Percentiles rank a stretch among this genome's conserved stretches.
Evolutionary conservation across 2,888 invertebrate species (phyloP).

Genomic region (Neoitamus cyanurus): DNA sequence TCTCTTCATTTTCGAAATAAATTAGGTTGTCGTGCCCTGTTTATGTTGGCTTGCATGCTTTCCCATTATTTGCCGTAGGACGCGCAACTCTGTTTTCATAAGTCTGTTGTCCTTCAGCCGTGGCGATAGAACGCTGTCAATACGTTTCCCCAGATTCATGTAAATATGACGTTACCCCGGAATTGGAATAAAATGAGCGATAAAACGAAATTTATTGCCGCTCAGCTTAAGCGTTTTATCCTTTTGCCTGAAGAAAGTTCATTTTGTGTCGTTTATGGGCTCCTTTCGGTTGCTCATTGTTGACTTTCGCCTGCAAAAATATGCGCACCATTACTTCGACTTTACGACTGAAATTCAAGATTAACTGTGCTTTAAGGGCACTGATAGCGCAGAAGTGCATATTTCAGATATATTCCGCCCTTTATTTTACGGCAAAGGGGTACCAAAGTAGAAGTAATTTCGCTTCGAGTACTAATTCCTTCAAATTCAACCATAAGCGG

Average conservation of each 20-base stretch:
- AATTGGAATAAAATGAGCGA: slow-evolving; percentile 32
- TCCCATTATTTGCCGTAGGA: not conserved
- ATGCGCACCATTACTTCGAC: slow-evolving; percentile 14
- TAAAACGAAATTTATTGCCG: slow-evolving; percentile 32
- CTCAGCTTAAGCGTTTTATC: slow-evolving; percentile 31
- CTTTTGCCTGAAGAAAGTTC: slow-evolving; percentile 16
- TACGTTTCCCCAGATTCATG: slow-evolving; percentile 16
- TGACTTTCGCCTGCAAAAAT: slow-evolving; percentile 28
- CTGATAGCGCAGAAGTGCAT: not conserved
- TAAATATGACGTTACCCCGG: slow-evolving; percentile 18
- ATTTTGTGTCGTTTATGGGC: slow-evolving; percentile 20
- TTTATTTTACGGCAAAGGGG: not conserved
- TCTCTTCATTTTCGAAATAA: slow-evolving; percentile 16
- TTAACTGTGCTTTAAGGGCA: slow-evolving; percentile 2
- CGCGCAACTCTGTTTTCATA: not conserved
- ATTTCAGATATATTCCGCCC: not conserved
- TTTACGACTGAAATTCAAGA: slow-evolving; percentile 11
- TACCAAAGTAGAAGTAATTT: not conserved
- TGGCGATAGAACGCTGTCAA: not conserved
- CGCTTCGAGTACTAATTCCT: not conserved
- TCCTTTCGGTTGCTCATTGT: slow-evolving; percentile 9
- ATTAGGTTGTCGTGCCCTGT: not conserved
- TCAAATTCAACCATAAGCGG: not conserved
- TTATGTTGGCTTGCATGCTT: not conserved
- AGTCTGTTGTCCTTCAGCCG: slow-evolving; percentile 7